A percentile compares a stretch with the other conserved stretches of the same genome.
phyloP scores from a whole-genome alignment of 2,888 invertebrate genomes.

The Volucella zonaria region DNA sequence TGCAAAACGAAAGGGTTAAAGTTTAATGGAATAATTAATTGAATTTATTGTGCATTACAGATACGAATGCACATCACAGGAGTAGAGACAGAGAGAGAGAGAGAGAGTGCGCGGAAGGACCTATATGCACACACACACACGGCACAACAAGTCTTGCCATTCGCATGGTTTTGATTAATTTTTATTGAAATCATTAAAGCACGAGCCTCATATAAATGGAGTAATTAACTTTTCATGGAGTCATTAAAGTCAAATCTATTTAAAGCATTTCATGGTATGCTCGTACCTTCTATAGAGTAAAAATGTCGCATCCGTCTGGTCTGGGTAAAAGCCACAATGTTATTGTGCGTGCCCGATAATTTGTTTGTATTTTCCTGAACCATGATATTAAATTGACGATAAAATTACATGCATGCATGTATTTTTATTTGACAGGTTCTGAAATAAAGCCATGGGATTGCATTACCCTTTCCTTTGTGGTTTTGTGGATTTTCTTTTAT shows the following conservation, averaged over 20 bases:
- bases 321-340: too few relatives aligned
- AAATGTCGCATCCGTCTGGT: neutral
- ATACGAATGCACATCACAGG: neutral
- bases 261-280: constrained; percentile 18
- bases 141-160: constrained; percentile 13
- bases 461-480: too few relatives aligned
- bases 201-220: constrained; percentile 37
- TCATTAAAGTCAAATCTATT: constrained; percentile 34
- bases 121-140: neutral
- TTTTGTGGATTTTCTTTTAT: too few relatives aligned
- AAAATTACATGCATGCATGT: too few relatives aligned
- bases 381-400: too few relatives aligned
- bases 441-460: too few relatives aligned
- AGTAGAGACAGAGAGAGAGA: too few relatives aligned
- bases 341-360: too few relatives aligned
- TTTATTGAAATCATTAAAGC: constrained; percentile 53
- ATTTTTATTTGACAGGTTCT: too few relatives aligned
- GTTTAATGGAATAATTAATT: constrained; percentile 58
- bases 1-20: constrained; percentile 31
- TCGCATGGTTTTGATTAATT: constrained; percentile 58
- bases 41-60: constrained; percentile 40
- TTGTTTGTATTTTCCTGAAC: too few relatives aligned
- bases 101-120: too few relatives aligned
- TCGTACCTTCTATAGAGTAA: neutral
- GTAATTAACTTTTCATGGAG: constrained; percentile 28